Evolutionary conservation across 2,797 vertebrate species (phyloP), one percentile per base, ranked within the genome.

Genomic region (Taeniopygia guttata): DNA sequence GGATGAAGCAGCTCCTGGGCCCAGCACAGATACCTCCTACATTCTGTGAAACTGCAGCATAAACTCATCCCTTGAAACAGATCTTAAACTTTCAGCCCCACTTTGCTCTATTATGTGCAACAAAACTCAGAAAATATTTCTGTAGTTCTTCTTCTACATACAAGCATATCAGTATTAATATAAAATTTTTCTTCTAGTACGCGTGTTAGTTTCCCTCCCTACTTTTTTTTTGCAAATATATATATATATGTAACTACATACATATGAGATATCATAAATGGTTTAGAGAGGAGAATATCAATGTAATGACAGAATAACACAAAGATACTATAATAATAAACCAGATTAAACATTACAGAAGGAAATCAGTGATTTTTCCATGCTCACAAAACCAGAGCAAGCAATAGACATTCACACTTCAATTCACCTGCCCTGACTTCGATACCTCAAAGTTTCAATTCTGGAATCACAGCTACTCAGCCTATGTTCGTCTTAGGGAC

Each of bases 1-100:
- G 52, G 55, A 32, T 0, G 0, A 29, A n/a, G 14, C 34, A 58
- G 5, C 38, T 58, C 16, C 36, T 18, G 18, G 13, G 52, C 10
- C 26, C 36, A 23, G 23, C 11, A 7, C 5, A 2, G 17, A 2
- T 1, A 4, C 10, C 18, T 56, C 29, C 56, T 14, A 5, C 5
- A 9, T 32, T 52, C 62, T 51, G 16, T 3, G 13, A 46, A 55
- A 30, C 36, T 67, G n/a, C 72, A 73, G 16, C 21, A 43, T 1
- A 51, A 17, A 63, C 9, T 30, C 55, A 64, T 26, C 9, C 30
- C 64, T 63, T 81, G 56, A 70, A 91, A 70, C 4, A 23, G 6
- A 4, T 23, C 32, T 63, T 51, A 6, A 51, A 20, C 55, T 68
- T 79, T 69, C 48, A 90, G 16, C 22, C 11, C 7, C 19, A 11